Evolutionary conservation across 37 sponge, comb jelly and placozoan species (phyloP), one percentile per base, ranked within the genome.

Genomic region (Bolinopsis microptera): DNA sequence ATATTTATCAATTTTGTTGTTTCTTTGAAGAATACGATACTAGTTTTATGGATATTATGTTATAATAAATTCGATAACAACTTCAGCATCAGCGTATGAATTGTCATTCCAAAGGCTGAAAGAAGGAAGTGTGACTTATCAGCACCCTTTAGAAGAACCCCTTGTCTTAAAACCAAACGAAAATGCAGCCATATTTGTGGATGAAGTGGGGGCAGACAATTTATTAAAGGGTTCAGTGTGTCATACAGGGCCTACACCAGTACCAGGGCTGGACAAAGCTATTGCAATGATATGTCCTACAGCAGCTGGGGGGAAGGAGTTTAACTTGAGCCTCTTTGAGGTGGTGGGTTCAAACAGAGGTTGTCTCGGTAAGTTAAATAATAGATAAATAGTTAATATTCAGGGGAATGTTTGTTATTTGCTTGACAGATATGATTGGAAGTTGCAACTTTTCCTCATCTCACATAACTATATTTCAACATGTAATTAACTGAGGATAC

Each of bases 131-230:
- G 61, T 86, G 3, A 25, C 61, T n/a, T 86, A 86, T 27, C 32
- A 86, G 48, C 90, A 86, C 26, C 90, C 90, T 27, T 24, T 86
- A 2, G n/a, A 8, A 28, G 35, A 41, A 86, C 34, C 26, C 0
- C 90, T 86, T 16, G 1, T 3, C 27, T 38, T 86, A n/a, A 34
- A 28, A 24, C 61, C 90, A 1, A 38, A 38, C 3, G 90, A 86
- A 33, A 86, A 86, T 86, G 90, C 90, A n/a, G 90, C 61, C 5
- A 86, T 86, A 9, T 40, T 41, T 24, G 36, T 86, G 34, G 90
- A 86, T 86, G 90, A 86, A 32, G 28, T 13, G 3, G 35, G 80
- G 16, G 1, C 80, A 34, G 3, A 77, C 80, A 41, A 40, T 39
- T 13, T 86, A n/a, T 39, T 86, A 22, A 5, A 16, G 41, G 90